phyloP scores from a whole-genome alignment of 2,888 invertebrate species.

The Globia sparganii region DNA sequence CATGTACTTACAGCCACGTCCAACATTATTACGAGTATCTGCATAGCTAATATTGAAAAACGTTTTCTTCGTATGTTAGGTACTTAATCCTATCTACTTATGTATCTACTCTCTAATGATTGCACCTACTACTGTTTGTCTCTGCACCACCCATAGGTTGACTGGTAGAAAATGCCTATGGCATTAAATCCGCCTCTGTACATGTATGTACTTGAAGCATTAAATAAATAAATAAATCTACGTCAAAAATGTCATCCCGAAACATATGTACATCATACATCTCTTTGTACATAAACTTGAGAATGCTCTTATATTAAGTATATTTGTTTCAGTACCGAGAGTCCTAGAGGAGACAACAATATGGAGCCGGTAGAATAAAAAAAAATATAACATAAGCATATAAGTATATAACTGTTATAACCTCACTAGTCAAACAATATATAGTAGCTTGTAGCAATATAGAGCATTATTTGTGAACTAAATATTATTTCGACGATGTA shows the following conservation, averaged over 20 bases:
- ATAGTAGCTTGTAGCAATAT: slow-evolving; percentile 32
- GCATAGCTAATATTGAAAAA: not conserved
- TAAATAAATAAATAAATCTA: no score
- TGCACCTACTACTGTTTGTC: no score
- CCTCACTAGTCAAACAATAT: slow-evolving; percentile 57
- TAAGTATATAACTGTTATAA: slow-evolving; percentile 47
- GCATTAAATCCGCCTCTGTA: no score
- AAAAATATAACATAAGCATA: slow-evolving; percentile 37
- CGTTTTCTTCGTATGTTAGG: not conserved
- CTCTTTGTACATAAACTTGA: slow-evolving; percentile 30
- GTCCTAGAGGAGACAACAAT: slow-evolving; percentile 66
- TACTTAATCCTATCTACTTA: not conserved
- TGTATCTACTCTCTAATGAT: no score
- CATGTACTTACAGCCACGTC: not conserved
- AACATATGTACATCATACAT: slow-evolving; percentile 26
- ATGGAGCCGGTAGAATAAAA: slow-evolving; percentile 69
- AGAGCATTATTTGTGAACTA: slow-evolving; percentile 43
- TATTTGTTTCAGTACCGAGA: slow-evolving; percentile 75
- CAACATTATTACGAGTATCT: not conserved
- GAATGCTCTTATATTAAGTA: slow-evolving; percentile 27
- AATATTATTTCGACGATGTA: slow-evolving; percentile 57
- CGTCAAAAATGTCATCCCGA: slow-evolving; percentile 10
- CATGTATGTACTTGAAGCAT: no score
- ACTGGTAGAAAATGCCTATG: no score
- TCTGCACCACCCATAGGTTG: no score